Base-by-base conservation (phyloP, 2,113 vertebrate species). In the Chrysochloris asiatica region DNA sequence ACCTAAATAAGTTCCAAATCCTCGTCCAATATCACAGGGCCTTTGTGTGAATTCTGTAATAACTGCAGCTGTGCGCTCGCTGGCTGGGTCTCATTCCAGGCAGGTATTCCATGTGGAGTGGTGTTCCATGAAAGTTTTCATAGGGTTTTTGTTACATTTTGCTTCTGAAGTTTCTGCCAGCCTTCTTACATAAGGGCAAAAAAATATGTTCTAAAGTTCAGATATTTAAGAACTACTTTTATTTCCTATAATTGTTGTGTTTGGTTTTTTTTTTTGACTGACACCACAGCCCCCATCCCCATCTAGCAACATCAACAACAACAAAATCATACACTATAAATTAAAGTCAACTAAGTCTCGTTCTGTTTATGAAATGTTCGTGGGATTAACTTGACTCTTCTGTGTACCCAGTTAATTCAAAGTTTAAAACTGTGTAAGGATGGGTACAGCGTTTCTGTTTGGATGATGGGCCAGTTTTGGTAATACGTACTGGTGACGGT, bases 1-100 rank as follows among this genome's bases (percentile, higher is more conserved):
- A 75, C 54, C 13, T 83, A 77, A 93, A 56, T 90, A 91, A 90
- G 69, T 88, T 80, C 45, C 83, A 88, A 79, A 85, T 76, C 36
- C 26, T 93, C 36, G 30, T 52, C 67, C 73, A 65, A 7, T 69
- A 73, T 76, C 54, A 43, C 11, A 24, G 3, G 48, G 54, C 26
- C 83, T 89, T 54, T 59, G 26, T 67, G 36, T 76, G 47, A 33
- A 45, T 21, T 85, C 30, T 76, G 0, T 59, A 71, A 54, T 76
- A 71, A 43, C 21, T 0, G 16, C 45, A 87, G 28, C n/a, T 21
- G 10, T 10, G 6, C 17, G 43, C 22, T 38, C 48, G 45, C 38
- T 1, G 0, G 1, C 41, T 6, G 4, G 50, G 48, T 21, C 56
- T 83, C 14, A 0, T 79, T 67, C 8, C 61, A 80, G 77, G 43